Percentiles rank a stretch among this genome's conserved stretches.
phyloP scores from a whole-genome alignment of 1,140 invertebrate genomes.

The Oreohelix idahoensis region DNA sequence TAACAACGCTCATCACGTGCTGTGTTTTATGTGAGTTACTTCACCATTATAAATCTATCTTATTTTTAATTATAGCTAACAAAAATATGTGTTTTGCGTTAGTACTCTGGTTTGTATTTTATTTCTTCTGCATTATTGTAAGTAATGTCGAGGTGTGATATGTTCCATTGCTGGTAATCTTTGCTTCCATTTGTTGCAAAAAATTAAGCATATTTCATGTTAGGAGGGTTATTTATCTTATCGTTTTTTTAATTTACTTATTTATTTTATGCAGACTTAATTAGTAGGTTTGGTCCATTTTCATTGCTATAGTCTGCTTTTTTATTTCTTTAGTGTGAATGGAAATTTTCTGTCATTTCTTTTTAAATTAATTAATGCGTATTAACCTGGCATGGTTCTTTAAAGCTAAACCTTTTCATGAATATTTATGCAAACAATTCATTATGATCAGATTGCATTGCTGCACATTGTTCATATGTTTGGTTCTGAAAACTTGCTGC shows the following conservation, averaged over 20 bases:
- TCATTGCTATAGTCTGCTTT: no score
- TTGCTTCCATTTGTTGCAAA: neutral
- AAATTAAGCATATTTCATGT: neutral
- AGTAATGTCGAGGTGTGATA: neutral
- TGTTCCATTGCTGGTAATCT: neutral
- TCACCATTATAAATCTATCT: neutral
- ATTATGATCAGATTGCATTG: no score
- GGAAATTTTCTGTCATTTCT: no score
- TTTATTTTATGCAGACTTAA: neutral
- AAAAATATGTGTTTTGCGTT: neutral
- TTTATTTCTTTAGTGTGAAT: no score
- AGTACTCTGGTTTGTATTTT: neutral
- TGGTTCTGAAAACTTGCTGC: no score
- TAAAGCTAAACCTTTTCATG: no score
- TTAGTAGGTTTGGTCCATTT: no score
- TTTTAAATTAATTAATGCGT: no score
- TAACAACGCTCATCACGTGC: neutral
- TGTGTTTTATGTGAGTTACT: neutral
- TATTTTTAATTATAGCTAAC: no score
- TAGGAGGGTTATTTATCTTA: neutral
- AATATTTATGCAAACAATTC: no score
- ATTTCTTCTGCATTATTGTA: neutral
- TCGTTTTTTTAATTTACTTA: neutral
- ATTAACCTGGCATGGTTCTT: no score
- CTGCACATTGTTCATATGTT: no score